A percentile compares a stretch with the other conserved stretches of the same genome.
These are phyloP conservation scores for Desmophyllum pertusum DNA, from an alignment of 92 coral and sea anemone genomes.

Conservation along the genomic window DNA sequence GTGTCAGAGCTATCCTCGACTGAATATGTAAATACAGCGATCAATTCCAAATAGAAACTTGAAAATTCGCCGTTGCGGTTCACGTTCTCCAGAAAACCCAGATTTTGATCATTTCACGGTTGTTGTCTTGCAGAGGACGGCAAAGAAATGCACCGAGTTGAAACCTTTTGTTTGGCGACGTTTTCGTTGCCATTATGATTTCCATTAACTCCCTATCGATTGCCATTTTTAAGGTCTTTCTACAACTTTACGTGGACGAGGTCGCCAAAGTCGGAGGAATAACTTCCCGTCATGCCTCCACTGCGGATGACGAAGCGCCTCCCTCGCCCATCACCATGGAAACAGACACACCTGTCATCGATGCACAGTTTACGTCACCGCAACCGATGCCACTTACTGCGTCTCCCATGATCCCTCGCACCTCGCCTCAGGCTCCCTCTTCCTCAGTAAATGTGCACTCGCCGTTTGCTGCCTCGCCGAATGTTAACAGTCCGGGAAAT, in stretches of 20 bases:
- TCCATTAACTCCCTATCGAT: not conserved
- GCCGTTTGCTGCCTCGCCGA: conserved; percentile 71
- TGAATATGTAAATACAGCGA: no score
- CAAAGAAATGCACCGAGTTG: no score
- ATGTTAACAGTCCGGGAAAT: conserved; percentile 84
- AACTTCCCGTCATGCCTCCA: conserved; percentile 80
- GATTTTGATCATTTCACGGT: no score
- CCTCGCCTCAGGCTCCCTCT: conserved; percentile 77
- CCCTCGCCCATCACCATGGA: conserved; percentile 83
- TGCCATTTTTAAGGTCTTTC: conserved; percentile 64
- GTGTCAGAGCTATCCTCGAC: no score
- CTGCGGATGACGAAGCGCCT: conserved; percentile 86
- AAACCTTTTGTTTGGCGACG: no score
- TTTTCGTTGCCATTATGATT: no score
- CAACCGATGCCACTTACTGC: conserved; percentile 65
- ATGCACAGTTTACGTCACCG: conserved; percentile 82
- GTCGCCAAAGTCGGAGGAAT: conserved; percentile 95
- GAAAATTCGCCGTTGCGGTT: no score
- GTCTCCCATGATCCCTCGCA: conserved; percentile 75
- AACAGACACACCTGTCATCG: conserved; percentile 70
- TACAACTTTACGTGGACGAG: conserved; percentile 85
- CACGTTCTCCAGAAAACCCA: no score
- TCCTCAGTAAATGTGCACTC: conserved; percentile 71
- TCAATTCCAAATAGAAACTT: no score
- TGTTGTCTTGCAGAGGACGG: no score